A percentile compares a stretch with the other conserved stretches of the same genome.
Conservation (phyloP, 2,888 invertebrate species). For the Drosophila kokeensis region DNA sequence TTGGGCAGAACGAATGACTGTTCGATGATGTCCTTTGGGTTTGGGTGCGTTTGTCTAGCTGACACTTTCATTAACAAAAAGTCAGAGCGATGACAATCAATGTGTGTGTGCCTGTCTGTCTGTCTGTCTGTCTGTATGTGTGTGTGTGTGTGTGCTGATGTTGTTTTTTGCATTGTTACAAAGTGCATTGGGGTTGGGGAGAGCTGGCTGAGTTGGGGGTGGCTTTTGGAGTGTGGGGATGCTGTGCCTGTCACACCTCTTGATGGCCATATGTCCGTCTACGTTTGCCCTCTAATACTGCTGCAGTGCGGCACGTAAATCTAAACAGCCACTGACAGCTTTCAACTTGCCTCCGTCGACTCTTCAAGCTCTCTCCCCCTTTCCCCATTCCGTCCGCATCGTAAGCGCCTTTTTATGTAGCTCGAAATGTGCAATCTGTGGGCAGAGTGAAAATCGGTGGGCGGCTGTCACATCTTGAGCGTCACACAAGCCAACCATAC, state of each 20-base stretch:
- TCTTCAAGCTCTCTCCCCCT: constrained; percentile 1
- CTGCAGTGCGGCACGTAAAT: constrained; percentile 80
- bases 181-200: constrained; percentile 52
- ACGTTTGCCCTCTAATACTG: constrained; percentile 51
- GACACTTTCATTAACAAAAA: constrained; percentile 83
- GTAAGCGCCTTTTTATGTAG: constrained; percentile 67
- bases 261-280: constrained; percentile 50
- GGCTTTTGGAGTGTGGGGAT: constrained; percentile 7
- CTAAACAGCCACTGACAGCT: constrained; percentile 80
- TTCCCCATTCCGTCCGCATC: constrained; percentile 10
- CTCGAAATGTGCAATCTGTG: constrained; percentile 54
- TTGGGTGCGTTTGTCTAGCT: constrained; percentile 75
- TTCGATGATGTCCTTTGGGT: constrained; percentile 49
- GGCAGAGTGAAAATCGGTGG: constrained; percentile 25
- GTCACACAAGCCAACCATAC: constrained; percentile 15
- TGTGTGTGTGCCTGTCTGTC: constrained; percentile 12
- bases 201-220: constrained; percentile 6
- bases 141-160: constrained; percentile 29
- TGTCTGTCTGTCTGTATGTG: constrained; percentile 17
- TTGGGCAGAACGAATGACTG: neutral
- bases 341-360: constrained; percentile 54
- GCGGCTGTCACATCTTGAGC: constrained; percentile 68
- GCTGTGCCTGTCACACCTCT: constrained; percentile 55
- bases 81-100: constrained; percentile 75
- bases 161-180: constrained; percentile 72